Percentiles rank a stretch among this genome's conserved stretches.
phyloP scores from a whole-genome alignment of 37 sponge, comb jelly and placozoan species.

The Bolinopsis microptera region DNA sequence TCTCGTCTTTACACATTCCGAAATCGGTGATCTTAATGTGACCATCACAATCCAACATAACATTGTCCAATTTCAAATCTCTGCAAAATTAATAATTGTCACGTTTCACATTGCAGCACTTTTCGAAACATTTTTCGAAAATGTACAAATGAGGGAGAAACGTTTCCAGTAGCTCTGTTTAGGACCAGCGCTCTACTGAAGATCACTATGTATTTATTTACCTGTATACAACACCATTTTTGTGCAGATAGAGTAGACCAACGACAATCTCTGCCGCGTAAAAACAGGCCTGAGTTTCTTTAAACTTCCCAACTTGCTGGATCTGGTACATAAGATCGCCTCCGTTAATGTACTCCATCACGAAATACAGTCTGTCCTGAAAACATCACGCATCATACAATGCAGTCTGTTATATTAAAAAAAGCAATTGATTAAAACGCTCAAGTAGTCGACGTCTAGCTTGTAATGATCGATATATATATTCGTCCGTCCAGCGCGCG shows the following conservation, averaged over 20 bases:
- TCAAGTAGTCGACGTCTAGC: too few species aligned
- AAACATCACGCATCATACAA: neutral
- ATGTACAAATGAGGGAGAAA: too few species aligned
- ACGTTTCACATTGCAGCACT: too few species aligned
- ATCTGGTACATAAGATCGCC: slow-evolving; percentile 98
- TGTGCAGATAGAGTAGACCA: slow-evolving; percentile 82
- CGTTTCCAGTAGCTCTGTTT: too few species aligned
- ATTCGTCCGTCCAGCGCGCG: too few species aligned
- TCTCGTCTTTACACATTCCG: slow-evolving; percentile 97
- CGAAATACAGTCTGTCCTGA: slow-evolving; percentile 91
- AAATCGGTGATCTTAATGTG: slow-evolving; percentile 98
- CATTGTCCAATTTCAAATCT: slow-evolving; percentile 95
- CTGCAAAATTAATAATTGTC: too few species aligned
- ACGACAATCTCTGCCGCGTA: slow-evolving; percentile 91
- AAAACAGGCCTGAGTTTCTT: slow-evolving; percentile 83
- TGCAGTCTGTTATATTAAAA: neutral
- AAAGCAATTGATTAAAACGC: too few species aligned
- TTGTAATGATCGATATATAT: too few species aligned
- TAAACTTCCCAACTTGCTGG: slow-evolving; percentile 82
- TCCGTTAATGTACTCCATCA: slow-evolving; percentile 93
- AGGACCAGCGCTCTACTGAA: too few species aligned
- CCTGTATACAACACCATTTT: slow-evolving; percentile 72
- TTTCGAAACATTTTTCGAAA: too few species aligned
- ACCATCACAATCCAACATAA: slow-evolving; percentile 88
- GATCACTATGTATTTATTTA: too few species aligned